Evolutionary conservation across 2,797 vertebrate genomes (phyloP).

Genomic region (Labeo calbasu): DNA sequence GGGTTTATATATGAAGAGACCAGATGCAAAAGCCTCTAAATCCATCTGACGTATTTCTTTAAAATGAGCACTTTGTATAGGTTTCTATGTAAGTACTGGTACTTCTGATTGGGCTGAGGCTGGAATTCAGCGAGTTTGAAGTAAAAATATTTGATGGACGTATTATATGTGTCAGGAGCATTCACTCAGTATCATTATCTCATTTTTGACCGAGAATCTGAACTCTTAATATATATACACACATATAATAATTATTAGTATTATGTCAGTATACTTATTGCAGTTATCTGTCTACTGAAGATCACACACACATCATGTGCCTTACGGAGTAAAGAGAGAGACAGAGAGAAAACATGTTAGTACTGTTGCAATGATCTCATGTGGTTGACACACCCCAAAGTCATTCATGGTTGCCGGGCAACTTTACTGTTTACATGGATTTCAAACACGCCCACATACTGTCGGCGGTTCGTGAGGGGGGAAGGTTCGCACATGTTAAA

Average conservation of each 20-base stretch:
- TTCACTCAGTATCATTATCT: too few species aligned
- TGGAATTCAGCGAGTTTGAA: too few species aligned
- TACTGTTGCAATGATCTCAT: background rate
- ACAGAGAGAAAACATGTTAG: background rate
- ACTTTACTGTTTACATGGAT: slow-evolving; percentile 33
- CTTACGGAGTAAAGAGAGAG: background rate
- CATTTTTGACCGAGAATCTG: too few species aligned
- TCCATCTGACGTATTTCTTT: too few species aligned
- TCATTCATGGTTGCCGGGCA: slow-evolving; percentile 40
- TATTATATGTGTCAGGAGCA: too few species aligned
- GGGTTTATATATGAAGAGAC: too few species aligned
- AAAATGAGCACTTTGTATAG: too few species aligned
- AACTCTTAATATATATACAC: too few species aligned
- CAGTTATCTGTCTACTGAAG: background rate
- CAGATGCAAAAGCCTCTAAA: too few species aligned
- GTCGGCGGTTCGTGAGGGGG: background rate
- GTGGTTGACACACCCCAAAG: background rate
- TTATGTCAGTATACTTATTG: background rate
- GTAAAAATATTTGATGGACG: too few species aligned
- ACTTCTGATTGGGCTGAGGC: too few species aligned
- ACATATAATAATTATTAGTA: background rate
- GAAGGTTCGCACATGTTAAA: background rate
- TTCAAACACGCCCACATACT: background rate
- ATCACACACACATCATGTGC: background rate
- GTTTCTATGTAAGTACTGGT: too few species aligned